Evolutionary conservation across 1,140 invertebrate species (phyloP).

Genomic region (Chrysomallon squamiferum): DNA sequence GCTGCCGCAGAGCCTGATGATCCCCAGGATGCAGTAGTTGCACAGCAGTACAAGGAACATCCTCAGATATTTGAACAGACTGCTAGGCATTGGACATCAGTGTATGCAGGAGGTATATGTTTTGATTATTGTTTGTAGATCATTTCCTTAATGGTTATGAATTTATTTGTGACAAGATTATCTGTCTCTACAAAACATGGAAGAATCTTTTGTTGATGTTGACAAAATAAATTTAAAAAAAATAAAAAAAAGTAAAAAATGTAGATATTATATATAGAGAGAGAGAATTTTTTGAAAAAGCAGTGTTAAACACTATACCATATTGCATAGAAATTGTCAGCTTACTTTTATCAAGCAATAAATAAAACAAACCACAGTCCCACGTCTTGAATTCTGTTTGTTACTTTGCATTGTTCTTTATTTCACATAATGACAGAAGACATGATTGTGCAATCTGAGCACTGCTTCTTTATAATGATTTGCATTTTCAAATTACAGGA

Average conservation of each 20-base stretch:
- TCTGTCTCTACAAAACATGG: background rate
- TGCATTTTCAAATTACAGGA: too few species aligned
- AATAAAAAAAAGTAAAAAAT: background rate
- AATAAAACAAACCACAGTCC: too few species aligned
- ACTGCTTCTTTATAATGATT: too few species aligned
- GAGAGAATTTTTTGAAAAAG: background rate
- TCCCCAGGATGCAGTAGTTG: constrained; percentile 87
- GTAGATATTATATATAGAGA: background rate
- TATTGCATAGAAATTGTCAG: too few species aligned
- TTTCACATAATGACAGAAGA: too few species aligned
- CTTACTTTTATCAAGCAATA: too few species aligned
- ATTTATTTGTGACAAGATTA: background rate
- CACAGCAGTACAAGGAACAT: constrained; percentile 93
- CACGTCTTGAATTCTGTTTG: too few species aligned
- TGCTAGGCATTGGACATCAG: constrained; percentile 92
- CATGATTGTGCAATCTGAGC: too few species aligned
- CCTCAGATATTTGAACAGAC: constrained; percentile 85
- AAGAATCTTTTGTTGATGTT: background rate
- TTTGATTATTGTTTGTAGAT: background rate
- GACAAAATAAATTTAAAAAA: background rate
- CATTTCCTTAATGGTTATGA: background rate
- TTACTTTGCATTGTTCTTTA: too few species aligned
- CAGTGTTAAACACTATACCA: too few species aligned
- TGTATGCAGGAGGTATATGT: constrained; percentile 77
- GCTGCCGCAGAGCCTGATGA: constrained; percentile 95